Base-by-base conservation (phyloP, 2,888 invertebrate species). In the Pinctada fucata region DNA sequence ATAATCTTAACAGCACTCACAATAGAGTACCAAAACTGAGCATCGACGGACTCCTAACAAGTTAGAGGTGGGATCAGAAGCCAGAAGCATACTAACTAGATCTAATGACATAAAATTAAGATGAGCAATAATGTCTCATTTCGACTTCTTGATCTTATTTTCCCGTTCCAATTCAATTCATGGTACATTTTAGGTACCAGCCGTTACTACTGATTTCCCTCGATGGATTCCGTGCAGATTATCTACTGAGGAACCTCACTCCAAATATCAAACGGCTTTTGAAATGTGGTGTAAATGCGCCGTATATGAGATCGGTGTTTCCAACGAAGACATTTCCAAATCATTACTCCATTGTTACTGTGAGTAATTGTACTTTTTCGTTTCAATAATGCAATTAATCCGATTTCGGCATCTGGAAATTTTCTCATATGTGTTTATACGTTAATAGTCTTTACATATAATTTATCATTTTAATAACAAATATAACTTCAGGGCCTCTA, bases 241-340 rank as follows among this genome's bases (percentile, higher is more conserved):
- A 91, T 78, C 80, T 90, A 13, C 63, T 87, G n/a, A 74, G 84
- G 10, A 87, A 88, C 16, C 79, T 87, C 50, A 89, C 90, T 1
- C 90, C 90, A 47, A 82, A 83, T 31, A 82, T 91, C 4, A 76
- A 82, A 10, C 81, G 84, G 52, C 84, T 91, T 66, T 80, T 82
- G 49, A 74, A 85, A 49, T 89, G 90, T 79, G 91, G 91, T 16
- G 85, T 86, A 2, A 84, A 82, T 31, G 81, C 90, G 0, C 84
- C 87, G 0, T 88, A 87, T 78, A 86, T 91, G 88, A 83, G 87
- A 73, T 85, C 90, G n/a, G 86, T 87, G 13, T 91, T 88, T 79
- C 91, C 91, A 0, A 86, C 90, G 5, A 84, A 87, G 79, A 91
- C 91, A 52, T 91, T 90, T 81, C 91, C 91, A 5, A 91, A 91